Evolutionary conservation across 2,888 invertebrate genomes (phyloP), one percentile per base, ranked within the genome.

Genomic region (Carcina quercana): DNA sequence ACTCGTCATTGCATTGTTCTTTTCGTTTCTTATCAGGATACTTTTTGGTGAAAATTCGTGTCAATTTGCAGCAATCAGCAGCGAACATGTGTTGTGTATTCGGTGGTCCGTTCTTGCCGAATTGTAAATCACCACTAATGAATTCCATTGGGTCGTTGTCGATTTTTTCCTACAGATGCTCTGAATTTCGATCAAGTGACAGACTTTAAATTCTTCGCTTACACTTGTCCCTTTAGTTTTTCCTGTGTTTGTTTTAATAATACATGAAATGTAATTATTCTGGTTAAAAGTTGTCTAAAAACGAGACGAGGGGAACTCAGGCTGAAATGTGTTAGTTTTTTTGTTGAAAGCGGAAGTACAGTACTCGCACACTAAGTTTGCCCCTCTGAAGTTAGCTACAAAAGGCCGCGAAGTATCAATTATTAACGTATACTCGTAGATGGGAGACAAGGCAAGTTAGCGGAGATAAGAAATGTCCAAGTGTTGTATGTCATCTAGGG

Each of bases 181-280:
- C 69, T 60, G 75, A 75, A 79, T 82, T 71, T 73, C 59, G 63
- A 74, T 64, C 64, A 61, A 72, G 79, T 82, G 83, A 80, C 78
- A 82, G 75, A 82, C 76, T 82, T 79, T 71, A 75, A 80, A 80
- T 80, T 82, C 74, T 76, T 76, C 63, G 56, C 73, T 80, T 82
- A 80, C 80, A 82, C 80, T 82, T 82, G 78, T 66, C 55, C 51
- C 50, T 53, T 51, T 40, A 47, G 57, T 64, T 74, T 68, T 74
- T 61, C 30, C 21, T 29, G 43, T 62, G 56, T 67, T 71, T 67
- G 69, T 63, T 74, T 80, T 58, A 73, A 82, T 80, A 79, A 82
- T 79, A 71, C 75, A 78, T 79, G 71, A 72, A 53, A 58, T 67
- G 71, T 74, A 68, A 73, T 78, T 75, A 74, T 72, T 75, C 75